These are phyloP conservation scores for Eilema caniola DNA, from an alignment of 2,888 invertebrate species.

Conservation along the genomic window DNA sequence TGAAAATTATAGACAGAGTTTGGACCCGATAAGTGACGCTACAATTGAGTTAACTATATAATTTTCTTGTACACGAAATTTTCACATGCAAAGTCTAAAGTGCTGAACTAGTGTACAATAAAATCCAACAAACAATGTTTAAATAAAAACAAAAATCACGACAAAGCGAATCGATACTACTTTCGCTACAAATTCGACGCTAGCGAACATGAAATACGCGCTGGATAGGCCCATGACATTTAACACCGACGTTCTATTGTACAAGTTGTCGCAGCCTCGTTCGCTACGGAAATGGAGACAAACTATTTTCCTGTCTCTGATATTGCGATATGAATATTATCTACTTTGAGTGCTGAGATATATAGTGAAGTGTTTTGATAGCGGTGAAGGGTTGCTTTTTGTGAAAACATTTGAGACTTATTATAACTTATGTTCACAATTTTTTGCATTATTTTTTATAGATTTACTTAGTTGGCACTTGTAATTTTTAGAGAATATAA, in stretches of 20 bases:
- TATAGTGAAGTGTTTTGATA: constrained; percentile 10
- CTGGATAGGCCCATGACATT: constrained; percentile 25
- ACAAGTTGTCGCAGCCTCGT: constrained; percentile 29
- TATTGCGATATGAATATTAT: constrained; percentile 55
- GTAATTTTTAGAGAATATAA: too few species aligned
- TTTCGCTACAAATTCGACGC: constrained; percentile 28
- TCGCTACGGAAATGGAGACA: constrained; percentile 64
- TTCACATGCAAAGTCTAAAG: background rate
- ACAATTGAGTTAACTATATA: background rate
- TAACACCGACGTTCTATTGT: constrained; percentile 37
- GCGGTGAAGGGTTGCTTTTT: background rate
- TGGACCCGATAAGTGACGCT: background rate
- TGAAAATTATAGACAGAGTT: background rate
- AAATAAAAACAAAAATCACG: constrained; percentile 23
- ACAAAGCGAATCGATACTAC: constrained; percentile 15
- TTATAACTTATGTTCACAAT: background rate
- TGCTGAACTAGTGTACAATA: background rate
- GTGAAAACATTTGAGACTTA: background rate
- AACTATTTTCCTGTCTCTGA: constrained; percentile 62
- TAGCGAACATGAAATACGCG: constrained; percentile 33
- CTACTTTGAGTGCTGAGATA: background rate
- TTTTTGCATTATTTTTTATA: too few species aligned
- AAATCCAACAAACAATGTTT: constrained; percentile 4
- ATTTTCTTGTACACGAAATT: background rate
- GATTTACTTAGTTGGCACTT: too few species aligned